Percentiles rank a stretch among this genome's conserved stretches.
phyloP scores from a whole-genome alignment of 2,113 vertebrate species.

The Platysteira castanea region DNA sequence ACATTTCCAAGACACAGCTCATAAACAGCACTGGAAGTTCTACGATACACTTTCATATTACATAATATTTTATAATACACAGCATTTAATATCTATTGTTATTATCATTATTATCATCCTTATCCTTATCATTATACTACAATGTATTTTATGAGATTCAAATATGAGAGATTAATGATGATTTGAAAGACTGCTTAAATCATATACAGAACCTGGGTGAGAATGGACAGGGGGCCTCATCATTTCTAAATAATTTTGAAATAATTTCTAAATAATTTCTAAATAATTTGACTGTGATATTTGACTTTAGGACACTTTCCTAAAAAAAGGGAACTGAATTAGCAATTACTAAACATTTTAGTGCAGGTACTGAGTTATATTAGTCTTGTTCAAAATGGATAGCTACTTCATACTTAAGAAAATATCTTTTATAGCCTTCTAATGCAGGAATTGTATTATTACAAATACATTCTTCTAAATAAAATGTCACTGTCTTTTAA shows the following conservation, averaged over 20 bases:
- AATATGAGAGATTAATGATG: neutral
- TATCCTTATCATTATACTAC: neutral
- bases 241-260: neutral
- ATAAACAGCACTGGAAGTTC: neutral
- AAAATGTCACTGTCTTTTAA: neutral
- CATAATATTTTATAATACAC: neutral
- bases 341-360: neutral
- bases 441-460: neutral
- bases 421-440: neutral
- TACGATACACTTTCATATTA: neutral
- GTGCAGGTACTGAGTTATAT: neutral
- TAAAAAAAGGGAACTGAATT: neutral
- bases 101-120: neutral
- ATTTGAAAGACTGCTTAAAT: neutral
- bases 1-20: neutral
- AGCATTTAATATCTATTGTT: neutral
- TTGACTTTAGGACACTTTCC: neutral
- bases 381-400: neutral
- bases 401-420: neutral
- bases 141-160: neutral
- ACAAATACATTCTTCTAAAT: neutral
- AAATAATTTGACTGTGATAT: neutral
- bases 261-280: neutral
- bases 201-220: neutral
- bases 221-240: neutral